Conservation (phyloP, 2,797 vertebrate species). For the Gobionotothen gibberifrons region DNA sequence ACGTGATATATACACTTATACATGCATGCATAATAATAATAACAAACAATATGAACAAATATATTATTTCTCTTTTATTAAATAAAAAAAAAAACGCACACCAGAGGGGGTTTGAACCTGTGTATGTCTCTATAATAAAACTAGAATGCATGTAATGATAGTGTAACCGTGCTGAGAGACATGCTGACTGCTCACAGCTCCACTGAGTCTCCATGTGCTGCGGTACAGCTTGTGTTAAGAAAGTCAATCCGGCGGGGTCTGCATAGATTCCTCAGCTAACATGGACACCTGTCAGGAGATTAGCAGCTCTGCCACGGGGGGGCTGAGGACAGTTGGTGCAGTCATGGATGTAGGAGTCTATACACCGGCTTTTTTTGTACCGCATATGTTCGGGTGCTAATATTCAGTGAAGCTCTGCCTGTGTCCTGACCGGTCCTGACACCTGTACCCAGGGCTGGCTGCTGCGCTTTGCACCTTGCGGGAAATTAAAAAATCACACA, state of each 20-base stretch:
- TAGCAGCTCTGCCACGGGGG: constrained; percentile 55
- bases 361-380: constrained; percentile 3
- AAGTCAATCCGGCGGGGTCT: constrained; percentile 54
- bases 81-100: no score
- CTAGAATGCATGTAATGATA: not conserved
- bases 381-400: constrained; percentile 17
- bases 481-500: constrained; percentile 52
- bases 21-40: no score
- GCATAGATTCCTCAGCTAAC: constrained; percentile 64
- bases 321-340: constrained; percentile 41
- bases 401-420: constrained; percentile 7
- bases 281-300: constrained; percentile 79
- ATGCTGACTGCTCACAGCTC: constrained; percentile 17
- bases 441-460: constrained; percentile 20
- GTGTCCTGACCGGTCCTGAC: constrained; percentile 9
- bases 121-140: not conserved
- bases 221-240: constrained; percentile 55
- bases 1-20: no score
- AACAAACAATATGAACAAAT: no score
- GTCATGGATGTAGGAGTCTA: constrained; percentile 9
- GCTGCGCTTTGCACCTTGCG: constrained; percentile 22
- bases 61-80: no score
- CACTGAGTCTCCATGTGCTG: constrained; percentile 31
- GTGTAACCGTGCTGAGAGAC: not conserved
- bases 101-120: no score